Conservation (phyloP, 2,113 vertebrate species). For the Nyctibius bracteatus region DNA sequence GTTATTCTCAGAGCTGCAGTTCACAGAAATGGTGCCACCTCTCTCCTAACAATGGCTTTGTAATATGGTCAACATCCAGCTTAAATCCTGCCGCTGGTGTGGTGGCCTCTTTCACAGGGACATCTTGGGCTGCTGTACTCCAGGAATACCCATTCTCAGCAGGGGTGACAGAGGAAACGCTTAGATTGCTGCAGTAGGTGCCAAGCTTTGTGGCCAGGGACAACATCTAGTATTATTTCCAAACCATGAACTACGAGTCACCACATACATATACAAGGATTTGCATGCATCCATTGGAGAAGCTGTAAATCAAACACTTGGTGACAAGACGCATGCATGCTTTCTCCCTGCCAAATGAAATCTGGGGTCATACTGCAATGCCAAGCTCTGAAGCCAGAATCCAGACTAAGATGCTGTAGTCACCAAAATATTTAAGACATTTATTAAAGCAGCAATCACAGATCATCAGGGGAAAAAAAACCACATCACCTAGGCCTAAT, state of each 20-base stretch:
- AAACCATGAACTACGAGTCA: background rate
- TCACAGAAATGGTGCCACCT: background rate
- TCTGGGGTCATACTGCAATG: background rate
- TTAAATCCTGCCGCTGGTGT: background rate
- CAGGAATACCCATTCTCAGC: background rate
- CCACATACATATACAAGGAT: background rate
- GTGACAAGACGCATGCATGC: background rate
- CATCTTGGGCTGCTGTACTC: background rate
- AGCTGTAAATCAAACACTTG: background rate
- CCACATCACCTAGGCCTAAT: background rate
- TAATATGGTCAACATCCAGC: background rate
- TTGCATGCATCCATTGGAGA: background rate
- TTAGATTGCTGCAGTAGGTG: background rate
- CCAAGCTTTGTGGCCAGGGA: background rate
- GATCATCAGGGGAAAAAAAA: background rate
- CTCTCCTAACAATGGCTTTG: background rate
- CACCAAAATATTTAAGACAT: background rate
- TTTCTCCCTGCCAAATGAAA: background rate
- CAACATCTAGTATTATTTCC: background rate
- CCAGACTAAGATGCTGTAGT: background rate
- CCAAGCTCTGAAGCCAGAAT: background rate
- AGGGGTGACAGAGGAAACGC: background rate
- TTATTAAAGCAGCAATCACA: background rate
- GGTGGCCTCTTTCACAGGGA: background rate
- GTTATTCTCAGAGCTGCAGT: constrained; percentile 27